These are phyloP conservation scores for Steromphala cineraria DNA, from an alignment of 2,888 invertebrate species.

Conservation along the genomic window DNA sequence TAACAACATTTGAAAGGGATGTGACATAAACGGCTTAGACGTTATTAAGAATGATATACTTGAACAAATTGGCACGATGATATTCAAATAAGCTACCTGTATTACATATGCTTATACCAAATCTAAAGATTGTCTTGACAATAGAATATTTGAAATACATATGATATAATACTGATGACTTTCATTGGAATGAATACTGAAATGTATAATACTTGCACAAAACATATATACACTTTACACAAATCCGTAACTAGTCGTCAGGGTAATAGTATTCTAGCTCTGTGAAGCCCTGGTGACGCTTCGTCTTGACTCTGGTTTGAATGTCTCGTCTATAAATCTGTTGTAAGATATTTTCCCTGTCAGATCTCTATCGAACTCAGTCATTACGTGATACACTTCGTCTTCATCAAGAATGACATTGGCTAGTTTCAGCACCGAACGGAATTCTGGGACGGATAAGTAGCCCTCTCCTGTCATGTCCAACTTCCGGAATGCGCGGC, in stretches of 20 bases:
- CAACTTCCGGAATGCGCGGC: slow-evolving; percentile 71
- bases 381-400: slow-evolving; percentile 73
- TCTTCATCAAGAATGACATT: slow-evolving; percentile 73
- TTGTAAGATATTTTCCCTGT: slow-evolving; percentile 71
- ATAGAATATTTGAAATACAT: too few species aligned
- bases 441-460: slow-evolving; percentile 71
- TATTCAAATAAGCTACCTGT: too few species aligned
- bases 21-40: too few species aligned
- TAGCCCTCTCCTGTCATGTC: slow-evolving; percentile 68
- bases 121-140: too few species aligned
- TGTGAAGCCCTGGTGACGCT: slow-evolving; percentile 42
- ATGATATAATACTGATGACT: too few species aligned
- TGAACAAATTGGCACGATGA: too few species aligned
- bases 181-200: slow-evolving; percentile 23
- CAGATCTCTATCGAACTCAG: slow-evolving; percentile 71
- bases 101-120: too few species aligned
- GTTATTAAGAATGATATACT: too few species aligned
- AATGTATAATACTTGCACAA: not conserved
- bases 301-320: slow-evolving; percentile 62
- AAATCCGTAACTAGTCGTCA: not conserved
- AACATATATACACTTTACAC: not conserved
- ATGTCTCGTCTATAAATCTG: slow-evolving; percentile 70
- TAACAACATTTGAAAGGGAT: too few species aligned
- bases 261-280: not conserved
- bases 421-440: slow-evolving; percentile 72